Base-by-base conservation (phyloP, 1,140 invertebrate species). In the Atopsyche davidsoni region DNA sequence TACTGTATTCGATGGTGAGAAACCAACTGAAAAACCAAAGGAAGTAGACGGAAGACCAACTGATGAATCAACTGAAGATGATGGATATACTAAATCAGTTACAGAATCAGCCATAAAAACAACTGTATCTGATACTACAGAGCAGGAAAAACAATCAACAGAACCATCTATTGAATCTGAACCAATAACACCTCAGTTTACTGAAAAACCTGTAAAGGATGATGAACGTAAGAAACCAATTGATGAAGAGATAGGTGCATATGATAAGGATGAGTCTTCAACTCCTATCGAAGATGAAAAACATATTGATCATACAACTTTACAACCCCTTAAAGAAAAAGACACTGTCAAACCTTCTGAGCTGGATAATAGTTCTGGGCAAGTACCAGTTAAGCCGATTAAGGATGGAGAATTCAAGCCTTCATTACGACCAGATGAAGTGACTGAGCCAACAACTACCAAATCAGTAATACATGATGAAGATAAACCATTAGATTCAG, bases 11-110 rank as follows among this genome's bases (percentile, higher is more conserved):
- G n/a, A n/a, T n/a, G n/a, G n/a, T n/a, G n/a, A n/a, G n/a, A n/a
- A n/a, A n/a, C n/a, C n/a, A n/a, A 43, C 41, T 25, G 24, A 17
- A 24, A 39, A 39, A 39, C 36, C 36, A 17, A 21, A 44, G 13
- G 18, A 10, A 36, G 21, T 18, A 4, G 13, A 14, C 28, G 11
- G 13, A 50, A 35, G 22, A 11, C 18, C 21, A 35, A 36, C 28
- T 34, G 45, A 41, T 24, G 13, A 35, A 39, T 32, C 24, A 53
- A 19, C 32, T 24, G 51, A 47, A 53, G 17, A 28, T 28, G 24
- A 28, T n/a, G n/a, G n/a, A n/a, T n/a, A n/a, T n/a, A n/a, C n/a
- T n/a, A n/a, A n/a, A n/a, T n/a, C n/a, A n/a, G n/a, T n/a, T n/a
- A n/a, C n/a, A n/a, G n/a, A n/a, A n/a, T n/a, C n/a, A n/a, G n/a